phyloP scores from a whole-genome alignment of 2,888 invertebrate species.

The Bombylius discolor region DNA sequence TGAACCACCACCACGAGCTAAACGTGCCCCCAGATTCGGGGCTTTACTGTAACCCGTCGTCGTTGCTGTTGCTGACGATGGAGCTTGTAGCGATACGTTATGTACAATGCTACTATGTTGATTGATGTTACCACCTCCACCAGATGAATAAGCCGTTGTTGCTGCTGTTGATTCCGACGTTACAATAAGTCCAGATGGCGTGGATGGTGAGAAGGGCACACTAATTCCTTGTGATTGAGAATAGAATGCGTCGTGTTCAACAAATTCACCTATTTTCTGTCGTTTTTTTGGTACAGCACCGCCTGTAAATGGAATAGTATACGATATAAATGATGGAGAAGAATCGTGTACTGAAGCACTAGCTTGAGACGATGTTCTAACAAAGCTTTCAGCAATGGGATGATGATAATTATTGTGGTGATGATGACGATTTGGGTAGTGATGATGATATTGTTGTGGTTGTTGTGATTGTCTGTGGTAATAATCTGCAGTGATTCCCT shows the following conservation, averaged over 20 bases:
- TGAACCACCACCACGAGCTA: conserved; percentile 25
- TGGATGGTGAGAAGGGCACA: neutral
- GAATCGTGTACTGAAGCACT: conserved; percentile 1
- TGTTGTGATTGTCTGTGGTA: conserved; percentile 3
- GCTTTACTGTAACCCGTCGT: conserved; percentile 31
- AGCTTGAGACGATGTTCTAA: neutral
- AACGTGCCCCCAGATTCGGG: conserved; percentile 33
- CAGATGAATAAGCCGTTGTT: conserved; percentile 13
- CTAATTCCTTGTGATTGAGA: neutral
- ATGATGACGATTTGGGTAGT: neutral
- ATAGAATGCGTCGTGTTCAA: neutral
- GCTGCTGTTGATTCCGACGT: conserved; percentile 4
- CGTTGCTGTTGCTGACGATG: conserved; percentile 22
- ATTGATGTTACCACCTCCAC: conserved; percentile 11
- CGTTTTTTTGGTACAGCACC: conserved; percentile 17
- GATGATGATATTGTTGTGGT: neutral
- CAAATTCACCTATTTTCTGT: conserved; percentile 13
- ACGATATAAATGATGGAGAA: conserved; percentile 5
- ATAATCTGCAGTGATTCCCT: neutral
- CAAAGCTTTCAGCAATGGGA: conserved; percentile 7
- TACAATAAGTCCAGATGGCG: neutral
- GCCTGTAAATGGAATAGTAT: conserved; percentile 9
- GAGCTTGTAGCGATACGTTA: conserved; percentile 13
- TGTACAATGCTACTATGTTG: conserved; percentile 13
- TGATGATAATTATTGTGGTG: neutral